Percentiles rank a stretch among this genome's conserved stretches.
Conservation (phyloP, 2,888 invertebrate genomes). For the Sarcophaga caerulescens region DNA sequence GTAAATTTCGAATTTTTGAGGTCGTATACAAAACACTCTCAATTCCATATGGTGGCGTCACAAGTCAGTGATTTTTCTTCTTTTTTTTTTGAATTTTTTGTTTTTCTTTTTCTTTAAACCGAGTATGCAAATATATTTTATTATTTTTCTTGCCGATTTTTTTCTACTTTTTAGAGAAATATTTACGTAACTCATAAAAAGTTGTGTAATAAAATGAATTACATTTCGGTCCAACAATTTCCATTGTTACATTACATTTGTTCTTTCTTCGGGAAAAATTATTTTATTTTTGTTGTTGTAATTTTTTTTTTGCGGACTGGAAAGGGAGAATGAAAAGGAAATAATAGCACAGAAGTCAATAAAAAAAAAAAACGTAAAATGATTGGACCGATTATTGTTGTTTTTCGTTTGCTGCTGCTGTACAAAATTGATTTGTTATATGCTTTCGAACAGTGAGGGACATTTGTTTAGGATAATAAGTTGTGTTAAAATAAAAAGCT, state of each 20-base stretch:
- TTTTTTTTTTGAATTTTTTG: background rate
- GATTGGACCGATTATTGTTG: slow-evolving; percentile 35
- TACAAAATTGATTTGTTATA: background rate
- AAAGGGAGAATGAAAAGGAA: background rate
- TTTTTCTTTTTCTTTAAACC: background rate
- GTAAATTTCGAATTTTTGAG: background rate
- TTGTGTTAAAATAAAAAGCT: background rate
- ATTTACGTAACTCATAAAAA: slow-evolving; percentile 43
- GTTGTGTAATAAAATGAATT: slow-evolving; percentile 43
- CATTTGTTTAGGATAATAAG: background rate
- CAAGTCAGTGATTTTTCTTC: slow-evolving; percentile 15
- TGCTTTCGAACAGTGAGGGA: background rate
- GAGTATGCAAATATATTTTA: too few relatives aligned
- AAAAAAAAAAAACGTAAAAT: slow-evolving; percentile 41
- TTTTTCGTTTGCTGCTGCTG: background rate
- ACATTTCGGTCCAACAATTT: slow-evolving; percentile 21
- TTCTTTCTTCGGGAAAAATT: background rate
- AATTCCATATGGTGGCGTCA: slow-evolving; percentile 32
- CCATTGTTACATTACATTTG: background rate
- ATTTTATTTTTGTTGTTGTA: slow-evolving; percentile 6
- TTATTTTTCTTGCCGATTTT: background rate
- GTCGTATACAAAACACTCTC: background rate
- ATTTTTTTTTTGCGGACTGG: slow-evolving; percentile 8
- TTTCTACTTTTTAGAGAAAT: background rate
- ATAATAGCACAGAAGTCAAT: slow-evolving; percentile 4